These are phyloP conservation scores for Semaprochilodus insignis DNA, from an alignment of 2,797 vertebrate genomes.

Conservation along the genomic window DNA sequence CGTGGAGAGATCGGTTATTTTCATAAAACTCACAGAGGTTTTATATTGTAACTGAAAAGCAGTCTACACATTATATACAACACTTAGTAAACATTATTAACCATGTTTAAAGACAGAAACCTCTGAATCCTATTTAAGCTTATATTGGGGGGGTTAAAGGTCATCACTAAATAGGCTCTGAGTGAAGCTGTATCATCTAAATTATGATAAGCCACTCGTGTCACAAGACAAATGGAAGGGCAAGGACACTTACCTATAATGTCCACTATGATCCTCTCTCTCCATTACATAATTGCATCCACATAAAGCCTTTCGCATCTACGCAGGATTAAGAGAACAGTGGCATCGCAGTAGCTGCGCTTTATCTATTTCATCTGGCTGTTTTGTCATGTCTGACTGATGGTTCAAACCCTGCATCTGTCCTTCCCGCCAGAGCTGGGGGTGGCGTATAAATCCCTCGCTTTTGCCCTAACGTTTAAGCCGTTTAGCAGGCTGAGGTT, in stretches of 20 bases:
- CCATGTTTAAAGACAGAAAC: not conserved
- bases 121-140: not conserved
- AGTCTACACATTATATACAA: too few species aligned
- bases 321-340: slow-evolving; percentile 35
- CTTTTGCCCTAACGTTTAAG: slow-evolving; percentile 30
- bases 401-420: slow-evolving; percentile 20
- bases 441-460: slow-evolving; percentile 35
- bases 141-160: not conserved
- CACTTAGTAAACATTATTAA: not conserved
- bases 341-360: slow-evolving; percentile 1
- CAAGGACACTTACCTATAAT: not conserved
- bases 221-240: slow-evolving; percentile 21
- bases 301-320: slow-evolving; percentile 16
- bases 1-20: too few species aligned
- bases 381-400: slow-evolving; percentile 1
- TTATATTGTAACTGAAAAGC: too few species aligned
- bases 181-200: not conserved
- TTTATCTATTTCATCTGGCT: slow-evolving; percentile 20
- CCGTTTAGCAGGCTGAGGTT: slow-evolving; percentile 30
- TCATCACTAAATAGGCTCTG: not conserved
- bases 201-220: not conserved
- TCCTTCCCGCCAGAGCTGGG: not conserved
- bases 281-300: slow-evolving; percentile 12
- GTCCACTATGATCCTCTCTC: slow-evolving; percentile 26
- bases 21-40: not conserved